Conservation (phyloP, 2,888 invertebrate genomes). For the Corythucha ciliata region DNA sequence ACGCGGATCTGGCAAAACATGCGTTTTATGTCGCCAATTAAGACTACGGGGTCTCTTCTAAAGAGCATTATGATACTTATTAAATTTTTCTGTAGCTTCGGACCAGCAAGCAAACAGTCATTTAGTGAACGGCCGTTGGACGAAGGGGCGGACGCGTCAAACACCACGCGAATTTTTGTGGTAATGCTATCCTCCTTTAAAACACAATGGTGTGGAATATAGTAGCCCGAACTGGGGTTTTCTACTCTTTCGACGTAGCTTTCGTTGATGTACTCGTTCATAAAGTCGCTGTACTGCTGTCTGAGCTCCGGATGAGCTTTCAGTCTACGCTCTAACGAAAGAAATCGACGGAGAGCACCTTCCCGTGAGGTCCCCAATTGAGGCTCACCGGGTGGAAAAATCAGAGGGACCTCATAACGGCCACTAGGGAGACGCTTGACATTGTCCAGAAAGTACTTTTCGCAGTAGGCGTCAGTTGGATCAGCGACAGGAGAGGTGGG, state of each 20-base stretch:
- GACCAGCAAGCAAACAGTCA: not conserved
- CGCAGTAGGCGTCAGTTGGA: conserved; percentile 20
- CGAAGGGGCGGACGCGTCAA: not conserved
- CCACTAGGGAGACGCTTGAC: conserved; percentile 8
- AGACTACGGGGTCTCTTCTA: not conserved
- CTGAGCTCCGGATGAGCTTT: not conserved
- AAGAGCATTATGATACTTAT: no score
- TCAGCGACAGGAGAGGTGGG: no score
- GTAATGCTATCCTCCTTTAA: no score
- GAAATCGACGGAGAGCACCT: conserved; percentile 15
- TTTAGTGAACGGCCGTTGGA: not conserved
- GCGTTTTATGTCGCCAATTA: not conserved
- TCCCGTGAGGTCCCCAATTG: conserved; percentile 14
- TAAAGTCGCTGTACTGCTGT: conserved; percentile 26
- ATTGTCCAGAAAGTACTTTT: conserved; percentile 13
- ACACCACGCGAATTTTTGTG: not conserved
- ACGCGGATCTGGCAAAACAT: not conserved
- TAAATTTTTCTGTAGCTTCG: no score
- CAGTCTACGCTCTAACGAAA: conserved; percentile 16
- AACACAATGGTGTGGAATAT: no score
- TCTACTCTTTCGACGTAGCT: no score
- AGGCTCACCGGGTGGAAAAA: conserved; percentile 2
- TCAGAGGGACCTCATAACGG: conserved; percentile 19
- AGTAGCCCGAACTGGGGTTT: no score
- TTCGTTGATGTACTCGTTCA: conserved; percentile 31